Base-by-base conservation (phyloP, 1,140 invertebrate species). In the Halesus radiatus region DNA sequence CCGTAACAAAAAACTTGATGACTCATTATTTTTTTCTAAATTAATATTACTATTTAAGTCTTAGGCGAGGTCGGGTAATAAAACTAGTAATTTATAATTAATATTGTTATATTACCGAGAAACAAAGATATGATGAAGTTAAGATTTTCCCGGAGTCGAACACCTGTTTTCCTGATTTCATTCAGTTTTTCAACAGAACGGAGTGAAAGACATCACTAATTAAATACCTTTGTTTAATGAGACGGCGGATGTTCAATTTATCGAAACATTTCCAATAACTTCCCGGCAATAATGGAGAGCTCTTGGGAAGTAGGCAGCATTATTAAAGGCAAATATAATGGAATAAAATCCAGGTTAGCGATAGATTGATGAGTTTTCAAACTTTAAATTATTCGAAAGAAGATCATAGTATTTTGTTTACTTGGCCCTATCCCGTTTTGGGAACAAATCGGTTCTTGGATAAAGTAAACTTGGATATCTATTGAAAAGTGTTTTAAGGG, bases 361-460 rank as follows among this genome's bases (percentile, higher is more conserved):
- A 66, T 66, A 66, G 62, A 66, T 66, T 66, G 62, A 66, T 66
- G 62, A 66, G 62, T 66, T 66, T 66, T 26, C 62, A 66, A 66
- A 66, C 62, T 66, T 66, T 37, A 66, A 26, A 66, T 37, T 45
- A 13, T 45, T 66, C n/a, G 62, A 37, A 66, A 66, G n/a, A 16
- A 29, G 62, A 66, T 32, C 62, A 66, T 37, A 66, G 62, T 29
- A 26, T 16, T 66, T 66, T 32, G 62, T 66, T 66, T 66, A 26
- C 60, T 26, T 64, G 4, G 60, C 23, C 60, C 60, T 64, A 64
- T 32, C 22, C 62, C 62, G 3, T 64, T 64, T 64, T 64, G 60
- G 3, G 26, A 29, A 66, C 62, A 66, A 66, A 66, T 66, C 62
- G 26, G 26, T 29, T 26, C 23, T 26, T 66, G 29, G 15, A 66